These are phyloP conservation scores for Tauraco erythrolophus DNA, from an alignment of 2,113 vertebrate species.

Conservation along the genomic window DNA sequence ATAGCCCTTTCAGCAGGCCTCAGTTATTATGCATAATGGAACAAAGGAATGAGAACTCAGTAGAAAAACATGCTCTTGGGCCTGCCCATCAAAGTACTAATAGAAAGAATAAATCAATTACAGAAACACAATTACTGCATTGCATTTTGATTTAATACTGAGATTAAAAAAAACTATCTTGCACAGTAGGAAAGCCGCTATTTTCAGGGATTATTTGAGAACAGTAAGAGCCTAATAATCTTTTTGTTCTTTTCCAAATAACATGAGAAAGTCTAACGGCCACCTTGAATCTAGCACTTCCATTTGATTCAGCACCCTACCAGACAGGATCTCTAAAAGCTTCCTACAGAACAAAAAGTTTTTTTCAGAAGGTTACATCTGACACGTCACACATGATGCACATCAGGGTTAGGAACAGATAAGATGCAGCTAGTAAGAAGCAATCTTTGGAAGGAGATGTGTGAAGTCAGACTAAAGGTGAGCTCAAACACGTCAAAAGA, in stretches of 20 bases:
- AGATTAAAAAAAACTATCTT: background rate
- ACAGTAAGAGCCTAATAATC: background rate
- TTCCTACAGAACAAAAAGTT: background rate
- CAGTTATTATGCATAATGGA: background rate
- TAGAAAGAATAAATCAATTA: background rate
- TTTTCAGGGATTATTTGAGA: background rate
- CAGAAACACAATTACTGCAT: background rate
- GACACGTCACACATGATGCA: background rate
- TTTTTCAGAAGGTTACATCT: background rate
- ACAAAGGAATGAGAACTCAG: background rate
- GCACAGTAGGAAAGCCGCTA: background rate
- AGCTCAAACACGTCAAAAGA: background rate
- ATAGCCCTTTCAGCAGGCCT: background rate
- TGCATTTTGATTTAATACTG: background rate
- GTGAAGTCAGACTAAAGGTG: background rate
- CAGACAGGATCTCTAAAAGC: background rate
- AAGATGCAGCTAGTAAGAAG: background rate
- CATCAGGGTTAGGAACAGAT: background rate
- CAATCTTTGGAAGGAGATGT: background rate
- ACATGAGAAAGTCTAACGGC: background rate
- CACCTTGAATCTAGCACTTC: background rate
- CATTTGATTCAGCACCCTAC: rapidly evolving
- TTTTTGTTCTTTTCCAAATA: background rate
- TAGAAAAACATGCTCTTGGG: background rate
- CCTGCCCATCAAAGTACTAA: background rate